Evolutionary conservation across 2,888 invertebrate species (phyloP), one percentile per base, ranked within the genome.

Genomic region (Tryphoninae sp.): DNA sequence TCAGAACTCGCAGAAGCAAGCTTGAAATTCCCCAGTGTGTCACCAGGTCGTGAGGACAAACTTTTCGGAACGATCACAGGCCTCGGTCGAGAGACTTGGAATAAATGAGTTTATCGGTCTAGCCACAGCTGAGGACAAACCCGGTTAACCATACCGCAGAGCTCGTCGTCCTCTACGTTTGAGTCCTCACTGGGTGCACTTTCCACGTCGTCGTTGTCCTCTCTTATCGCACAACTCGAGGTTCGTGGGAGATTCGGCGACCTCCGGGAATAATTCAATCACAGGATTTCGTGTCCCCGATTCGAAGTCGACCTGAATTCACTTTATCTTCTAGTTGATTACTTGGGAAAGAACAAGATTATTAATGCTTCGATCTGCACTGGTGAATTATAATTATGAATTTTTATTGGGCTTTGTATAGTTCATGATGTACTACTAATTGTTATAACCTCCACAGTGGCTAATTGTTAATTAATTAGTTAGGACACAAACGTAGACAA

Each of bases 91-190:
- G 23, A 49, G 49, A 23, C 65, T 40, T 23, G 51, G 42, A 51
- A 80, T 23, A 78, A 81, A 74, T 64, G 61, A 68, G 78, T 51
- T 81, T 81, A 81, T 78, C 81, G 58, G 78, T 33, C 51, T 40
- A 59, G 58, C 73, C 78, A 22, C 64, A 69, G 26, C n/a, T 42
- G 55, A 69, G 65, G 67, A 26, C 64, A 74, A 74, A 51, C 58
- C 49, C n/a, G 26, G 16, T 49, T 22, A 40, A 49, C 26, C 51
- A 16, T 8, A 16, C 51, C 53, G 26, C 40, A 68, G 58, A 55
- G 9, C 59, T 26, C 58, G 69, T 64, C 49, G 74, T 53, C 71
- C 78, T 78, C 78, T 53, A n/a, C 9, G 49, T 55, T 64, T 26
- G 58, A 22, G 13, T 4, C 6, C 4, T 6, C 58, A 13, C 42